phyloP scores from a whole-genome alignment of 2,113 vertebrate genomes.

The Epinephelus fuscoguttatus region DNA sequence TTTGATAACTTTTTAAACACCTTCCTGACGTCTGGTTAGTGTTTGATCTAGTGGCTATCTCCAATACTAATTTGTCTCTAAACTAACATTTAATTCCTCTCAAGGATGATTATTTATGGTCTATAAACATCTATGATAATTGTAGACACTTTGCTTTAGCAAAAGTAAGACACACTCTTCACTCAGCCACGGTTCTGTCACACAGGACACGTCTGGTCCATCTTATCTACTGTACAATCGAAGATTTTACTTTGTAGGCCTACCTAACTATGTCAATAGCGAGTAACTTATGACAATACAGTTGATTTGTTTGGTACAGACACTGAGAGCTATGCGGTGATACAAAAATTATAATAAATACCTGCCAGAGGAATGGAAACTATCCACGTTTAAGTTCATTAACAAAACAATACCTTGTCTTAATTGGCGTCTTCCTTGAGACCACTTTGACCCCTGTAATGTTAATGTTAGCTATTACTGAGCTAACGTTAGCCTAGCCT shows the following conservation, averaged over 20 bases:
- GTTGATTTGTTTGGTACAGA: not conserved
- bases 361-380: not conserved
- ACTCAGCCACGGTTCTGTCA: not conserved
- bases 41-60: not conserved
- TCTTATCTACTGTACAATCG: not conserved
- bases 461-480: slow-evolving; percentile 18
- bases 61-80: not conserved
- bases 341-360: not conserved
- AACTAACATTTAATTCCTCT: not conserved
- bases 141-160: not conserved
- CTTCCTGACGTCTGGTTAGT: not conserved
- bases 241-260: slow-evolving; percentile 5
- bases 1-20: not conserved
- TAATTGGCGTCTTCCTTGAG: not conserved
- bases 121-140: not conserved
- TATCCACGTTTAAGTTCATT: not conserved
- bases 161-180: not conserved
- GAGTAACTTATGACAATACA: not conserved
- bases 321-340: not conserved
- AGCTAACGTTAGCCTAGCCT: slow-evolving; percentile 60
- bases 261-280: slow-evolving; percentile 3
- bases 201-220: not conserved
- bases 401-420: not conserved
- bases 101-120: not conserved
- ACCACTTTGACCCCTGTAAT: slow-evolving; percentile 39